Conservation (phyloP, 2,888 invertebrate species). For the Muscina levida region DNA sequence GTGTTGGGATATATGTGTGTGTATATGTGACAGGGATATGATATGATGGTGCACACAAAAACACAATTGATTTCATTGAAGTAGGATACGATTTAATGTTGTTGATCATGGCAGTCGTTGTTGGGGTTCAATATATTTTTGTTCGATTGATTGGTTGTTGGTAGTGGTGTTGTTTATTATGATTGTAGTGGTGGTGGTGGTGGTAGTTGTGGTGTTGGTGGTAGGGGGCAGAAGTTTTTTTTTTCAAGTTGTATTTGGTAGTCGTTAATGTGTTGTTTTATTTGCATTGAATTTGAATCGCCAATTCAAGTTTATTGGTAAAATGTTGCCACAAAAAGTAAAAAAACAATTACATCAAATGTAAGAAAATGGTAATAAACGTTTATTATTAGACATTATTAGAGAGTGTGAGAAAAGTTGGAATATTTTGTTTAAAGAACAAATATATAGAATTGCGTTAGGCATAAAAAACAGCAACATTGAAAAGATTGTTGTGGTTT, state of each 20-base stretch:
- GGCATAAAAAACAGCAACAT: slow-evolving; percentile 46
- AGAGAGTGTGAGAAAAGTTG: slow-evolving; percentile 70
- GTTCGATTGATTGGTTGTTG: slow-evolving; percentile 69
- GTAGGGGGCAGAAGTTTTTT: slow-evolving; percentile 15
- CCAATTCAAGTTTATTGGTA: slow-evolving; percentile 59
- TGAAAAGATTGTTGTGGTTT: slow-evolving; percentile 34
- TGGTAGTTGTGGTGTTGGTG: slow-evolving; percentile 63
- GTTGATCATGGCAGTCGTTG: slow-evolving; percentile 63
- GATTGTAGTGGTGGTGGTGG: slow-evolving; percentile 40
- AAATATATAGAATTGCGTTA: slow-evolving; percentile 38
- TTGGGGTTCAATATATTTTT: slow-evolving; percentile 63
- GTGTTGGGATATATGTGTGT: slow-evolving; percentile 37
- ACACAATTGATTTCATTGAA: slow-evolving; percentile 51
- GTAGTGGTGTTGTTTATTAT: slow-evolving; percentile 58
- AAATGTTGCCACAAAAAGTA: slow-evolving; percentile 57
- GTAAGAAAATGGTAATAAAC: slow-evolving; percentile 75
- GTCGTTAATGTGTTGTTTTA: slow-evolving; percentile 65
- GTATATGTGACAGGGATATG: not conserved
- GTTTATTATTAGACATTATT: slow-evolving; percentile 79
- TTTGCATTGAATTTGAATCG: slow-evolving; percentile 69
- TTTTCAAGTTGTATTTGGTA: slow-evolving; percentile 40
- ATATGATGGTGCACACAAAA: slow-evolving; percentile 12
- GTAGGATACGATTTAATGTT: slow-evolving; percentile 59
- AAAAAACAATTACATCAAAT: slow-evolving; percentile 62
- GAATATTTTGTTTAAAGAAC: slow-evolving; percentile 46